These are phyloP conservation scores for Drosophila mayri DNA, from an alignment of 1,140 invertebrate genomes.

Conservation along the genomic window DNA sequence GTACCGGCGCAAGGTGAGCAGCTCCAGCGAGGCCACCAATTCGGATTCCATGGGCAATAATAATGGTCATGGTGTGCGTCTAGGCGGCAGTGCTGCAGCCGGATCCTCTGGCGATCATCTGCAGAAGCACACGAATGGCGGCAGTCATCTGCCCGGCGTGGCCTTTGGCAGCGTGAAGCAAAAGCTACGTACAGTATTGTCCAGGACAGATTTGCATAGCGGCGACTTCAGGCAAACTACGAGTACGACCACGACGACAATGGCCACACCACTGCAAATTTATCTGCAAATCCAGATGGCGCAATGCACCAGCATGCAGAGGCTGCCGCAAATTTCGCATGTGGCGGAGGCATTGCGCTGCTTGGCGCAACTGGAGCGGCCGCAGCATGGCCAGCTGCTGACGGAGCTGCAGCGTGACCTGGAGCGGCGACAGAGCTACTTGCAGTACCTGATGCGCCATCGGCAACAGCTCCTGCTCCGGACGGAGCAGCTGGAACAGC, in stretches of 20 bases:
- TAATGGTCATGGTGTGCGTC: constrained; percentile 40
- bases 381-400: constrained; percentile 91
- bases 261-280: constrained; percentile 74
- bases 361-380: constrained; percentile 90
- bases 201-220: constrained; percentile 90
- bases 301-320: constrained; percentile 94
- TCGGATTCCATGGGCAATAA: constrained; percentile 79
- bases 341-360: constrained; percentile 92
- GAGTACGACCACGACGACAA: constrained; percentile 42
- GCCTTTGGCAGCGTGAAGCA: constrained; percentile 94
- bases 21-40: constrained; percentile 86
- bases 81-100: background rate
- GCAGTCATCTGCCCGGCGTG: constrained; percentile 50
- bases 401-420: constrained; percentile 93
- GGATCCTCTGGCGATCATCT: constrained; percentile 23
- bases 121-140: constrained; percentile 56
- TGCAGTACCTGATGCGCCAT: constrained; percentile 94
- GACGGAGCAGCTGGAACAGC: constrained; percentile 91
- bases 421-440: constrained; percentile 91
- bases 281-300: constrained; percentile 93
- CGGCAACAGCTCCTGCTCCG: constrained; percentile 93
- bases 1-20: constrained; percentile 93
- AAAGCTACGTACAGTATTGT: constrained; percentile 96
- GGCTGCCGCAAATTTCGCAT: constrained; percentile 93
- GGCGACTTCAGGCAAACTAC: constrained; percentile 82